Base-by-base conservation (phyloP, 2,113 vertebrate genomes). In the Poeciliopsis prolifica region DNA sequence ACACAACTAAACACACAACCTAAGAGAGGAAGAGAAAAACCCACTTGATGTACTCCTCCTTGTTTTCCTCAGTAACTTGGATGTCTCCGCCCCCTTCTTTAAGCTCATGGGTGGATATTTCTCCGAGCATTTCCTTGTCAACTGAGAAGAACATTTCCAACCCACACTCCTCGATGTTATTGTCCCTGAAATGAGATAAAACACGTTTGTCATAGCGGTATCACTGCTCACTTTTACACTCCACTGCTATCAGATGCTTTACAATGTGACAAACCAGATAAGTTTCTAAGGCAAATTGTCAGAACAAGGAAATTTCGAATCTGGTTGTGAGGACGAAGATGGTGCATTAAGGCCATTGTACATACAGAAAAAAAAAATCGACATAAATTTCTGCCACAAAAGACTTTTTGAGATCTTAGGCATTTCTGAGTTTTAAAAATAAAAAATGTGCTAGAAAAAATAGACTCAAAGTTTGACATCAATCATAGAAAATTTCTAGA, bases 71-170 rank as follows among this genome's bases (percentile, higher is more conserved):
- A 5, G 97, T 99, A 82, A 99, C 98, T 60, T 96, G 95, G 84
- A 99, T 87, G 82, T 99, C 96, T 90, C 97, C 97, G 65, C 98
- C 98, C 72, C 95, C 96, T 51, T 94, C 89, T 89, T 99, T 99
- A 87, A 99, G 94, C 79, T 99, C 98, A 63, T 99, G 97, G 77
- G 97, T 99, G 86, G 96, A 96, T 81, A 99, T 95, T 92, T 99
- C 97, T 69, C 98, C 98, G 40, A 99, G 88, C 85, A 99, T 97
- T 92, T 99, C 98, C 83, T 99, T 99, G 92, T 99, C 98, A 10
- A 99, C 98, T 0, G 96, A 98, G 93, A 99, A 99, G 93, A 96
- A 99, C 98, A 99, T 98, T 94, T 99, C 98, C 89, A 99, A 93
- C 30, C 95, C 95, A 78, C 98, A 99, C 86, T 99, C 98, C 89